Evolutionary conservation across 1,140 invertebrate genomes (phyloP).

Genomic region (Eueides isabella): DNA sequence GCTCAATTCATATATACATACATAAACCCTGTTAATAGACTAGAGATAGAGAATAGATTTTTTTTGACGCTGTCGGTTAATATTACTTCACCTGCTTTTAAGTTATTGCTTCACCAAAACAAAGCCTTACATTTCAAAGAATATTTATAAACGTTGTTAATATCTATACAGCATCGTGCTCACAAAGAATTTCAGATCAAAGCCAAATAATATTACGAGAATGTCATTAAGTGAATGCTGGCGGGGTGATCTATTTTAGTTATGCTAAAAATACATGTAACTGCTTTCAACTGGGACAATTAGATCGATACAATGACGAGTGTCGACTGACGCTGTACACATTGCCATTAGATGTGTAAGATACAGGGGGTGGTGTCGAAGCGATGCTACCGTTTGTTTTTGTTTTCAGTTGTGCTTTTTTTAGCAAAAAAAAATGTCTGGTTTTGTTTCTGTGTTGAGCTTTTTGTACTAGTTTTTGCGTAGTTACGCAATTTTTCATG

Average conservation of each 20-base stretch:
- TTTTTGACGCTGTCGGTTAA: not conserved
- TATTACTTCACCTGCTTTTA: not conserved
- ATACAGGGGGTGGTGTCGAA: not conserved
- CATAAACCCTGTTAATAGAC: not conserved
- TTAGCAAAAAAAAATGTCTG: not conserved
- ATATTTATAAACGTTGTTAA: slow-evolving; percentile 6
- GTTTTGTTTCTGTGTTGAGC: not conserved
- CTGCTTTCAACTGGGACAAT: slow-evolving; percentile 35
- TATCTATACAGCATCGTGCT: not conserved
- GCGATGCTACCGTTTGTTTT: not conserved
- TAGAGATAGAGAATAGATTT: too few species aligned
- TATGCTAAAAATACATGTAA: slow-evolving; percentile 33
- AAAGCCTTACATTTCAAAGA: not conserved
- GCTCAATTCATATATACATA: not conserved
- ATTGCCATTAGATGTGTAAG: not conserved
- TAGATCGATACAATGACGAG: slow-evolving; percentile 31
- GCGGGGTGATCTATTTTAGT: slow-evolving; percentile 34
- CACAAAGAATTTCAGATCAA: slow-evolving; percentile 15
- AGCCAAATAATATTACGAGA: slow-evolving; percentile 20
- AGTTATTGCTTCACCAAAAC: not conserved
- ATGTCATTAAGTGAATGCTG: slow-evolving; percentile 18
- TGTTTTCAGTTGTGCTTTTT: not conserved
- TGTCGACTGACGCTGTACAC: slow-evolving; percentile 29
- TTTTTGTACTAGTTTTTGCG: too few species aligned
- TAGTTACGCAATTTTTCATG: not conserved